These are phyloP conservation scores for Mandrillus leucophaeus DNA, from an alignment of 2,113 vertebrate species.

Conservation along the genomic window DNA sequence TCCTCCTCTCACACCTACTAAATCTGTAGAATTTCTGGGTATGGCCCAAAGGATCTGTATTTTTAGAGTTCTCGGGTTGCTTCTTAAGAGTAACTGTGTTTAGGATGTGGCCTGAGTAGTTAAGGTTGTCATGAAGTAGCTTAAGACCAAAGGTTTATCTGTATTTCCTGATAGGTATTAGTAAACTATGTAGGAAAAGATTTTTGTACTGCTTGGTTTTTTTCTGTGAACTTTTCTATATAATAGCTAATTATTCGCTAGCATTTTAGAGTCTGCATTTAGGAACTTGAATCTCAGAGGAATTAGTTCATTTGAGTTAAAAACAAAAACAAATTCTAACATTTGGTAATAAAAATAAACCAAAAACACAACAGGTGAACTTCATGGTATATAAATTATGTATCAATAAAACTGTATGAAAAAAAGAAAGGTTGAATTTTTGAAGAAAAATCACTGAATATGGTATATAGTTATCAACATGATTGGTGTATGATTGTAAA, in stretches of 20 bases:
- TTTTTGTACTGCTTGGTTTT: not conserved
- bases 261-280: slow-evolving; percentile 21
- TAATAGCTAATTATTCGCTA: not conserved
- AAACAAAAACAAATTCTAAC: not conserved
- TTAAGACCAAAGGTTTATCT: not conserved
- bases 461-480: not conserved
- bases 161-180: not conserved
- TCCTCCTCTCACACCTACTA: not conserved
- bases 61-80: not conserved
- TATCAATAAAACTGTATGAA: not conserved
- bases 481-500: not conserved
- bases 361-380: not conserved
- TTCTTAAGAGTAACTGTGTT: slow-evolving; percentile 29
- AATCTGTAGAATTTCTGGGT: not conserved
- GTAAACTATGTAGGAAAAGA: slow-evolving; percentile 6
- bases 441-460: not conserved
- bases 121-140: not conserved
- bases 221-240: not conserved
- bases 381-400: not conserved
- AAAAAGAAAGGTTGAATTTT: not conserved
- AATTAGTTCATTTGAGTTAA: slow-evolving; percentile 39
- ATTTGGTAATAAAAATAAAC: not conserved
- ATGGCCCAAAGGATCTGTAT: not conserved
- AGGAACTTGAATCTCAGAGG: slow-evolving; percentile 26
- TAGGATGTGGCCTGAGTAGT: not conserved